phyloP scores from a whole-genome alignment of 2,797 vertebrate species.

The Siniperca scherzeri region DNA sequence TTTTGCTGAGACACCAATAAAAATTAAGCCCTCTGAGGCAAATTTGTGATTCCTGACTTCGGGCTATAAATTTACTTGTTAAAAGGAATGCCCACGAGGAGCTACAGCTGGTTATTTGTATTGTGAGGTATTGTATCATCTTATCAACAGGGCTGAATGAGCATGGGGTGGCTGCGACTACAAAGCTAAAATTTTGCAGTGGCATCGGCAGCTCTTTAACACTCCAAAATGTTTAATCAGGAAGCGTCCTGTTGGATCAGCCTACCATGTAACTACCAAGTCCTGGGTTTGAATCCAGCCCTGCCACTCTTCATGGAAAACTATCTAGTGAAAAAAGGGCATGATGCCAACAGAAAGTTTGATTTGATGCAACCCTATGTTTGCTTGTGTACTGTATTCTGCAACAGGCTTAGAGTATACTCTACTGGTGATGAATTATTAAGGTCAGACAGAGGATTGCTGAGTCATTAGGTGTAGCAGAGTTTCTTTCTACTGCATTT shows the following conservation, averaged over 20 bases:
- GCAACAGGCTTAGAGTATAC: background rate
- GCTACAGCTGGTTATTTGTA: slow-evolving; percentile 19
- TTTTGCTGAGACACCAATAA: background rate
- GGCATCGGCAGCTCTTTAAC: background rate
- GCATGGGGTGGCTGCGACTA: background rate
- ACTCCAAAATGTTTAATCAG: background rate
- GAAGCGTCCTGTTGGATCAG: background rate
- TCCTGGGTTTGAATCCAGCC: background rate
- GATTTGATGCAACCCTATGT: background rate
- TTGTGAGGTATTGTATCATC: slow-evolving; percentile 14
- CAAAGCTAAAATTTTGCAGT: slow-evolving; percentile 5
- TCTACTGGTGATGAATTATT: slow-evolving; percentile 57
- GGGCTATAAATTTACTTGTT: background rate
- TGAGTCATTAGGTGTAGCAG: slow-evolving; percentile 58
- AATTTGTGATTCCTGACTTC: background rate
- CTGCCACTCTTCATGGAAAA: background rate
- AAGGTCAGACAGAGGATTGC: slow-evolving; percentile 33
- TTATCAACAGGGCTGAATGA: slow-evolving; percentile 22
- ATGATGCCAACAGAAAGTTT: background rate
- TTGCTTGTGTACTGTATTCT: slow-evolving; percentile 23
- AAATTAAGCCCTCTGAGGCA: background rate
- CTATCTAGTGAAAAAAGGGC: background rate
- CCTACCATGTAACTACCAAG: background rate
- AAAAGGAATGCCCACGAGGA: background rate
- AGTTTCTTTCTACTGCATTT: slow-evolving; percentile 13